A percentile compares a stretch with the other conserved stretches of the same genome.
These are phyloP conservation scores for Mythimna impura DNA, from an alignment of 2,888 invertebrate species.

Conservation along the genomic window DNA sequence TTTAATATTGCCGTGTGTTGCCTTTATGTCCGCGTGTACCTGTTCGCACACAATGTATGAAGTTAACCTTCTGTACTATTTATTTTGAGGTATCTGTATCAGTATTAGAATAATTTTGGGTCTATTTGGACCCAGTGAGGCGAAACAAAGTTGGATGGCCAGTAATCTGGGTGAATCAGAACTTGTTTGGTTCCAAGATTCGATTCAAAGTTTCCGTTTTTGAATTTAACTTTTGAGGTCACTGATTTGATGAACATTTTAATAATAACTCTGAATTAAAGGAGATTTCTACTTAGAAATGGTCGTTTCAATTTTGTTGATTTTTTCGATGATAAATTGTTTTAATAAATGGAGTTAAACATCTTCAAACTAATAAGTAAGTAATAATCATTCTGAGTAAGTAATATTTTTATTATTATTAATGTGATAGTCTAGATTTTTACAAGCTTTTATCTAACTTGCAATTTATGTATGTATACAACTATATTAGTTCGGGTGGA, in stretches of 20 bases:
- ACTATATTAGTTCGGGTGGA: too few relatives aligned
- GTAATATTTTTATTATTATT: background rate
- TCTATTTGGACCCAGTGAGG: conserved; percentile 34
- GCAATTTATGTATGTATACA: too few relatives aligned
- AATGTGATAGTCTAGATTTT: too few relatives aligned
- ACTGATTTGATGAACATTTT: conserved; percentile 9
- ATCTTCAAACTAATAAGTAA: background rate
- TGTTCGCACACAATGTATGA: background rate
- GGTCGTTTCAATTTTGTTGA: background rate
- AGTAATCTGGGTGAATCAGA: conserved; percentile 11
- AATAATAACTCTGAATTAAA: conserved; percentile 5
- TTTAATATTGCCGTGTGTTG: too few relatives aligned
- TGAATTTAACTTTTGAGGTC: conserved; percentile 2
- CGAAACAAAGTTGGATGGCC: conserved; percentile 20
- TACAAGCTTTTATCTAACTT: too few relatives aligned
- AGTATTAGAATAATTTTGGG: conserved; percentile 30
- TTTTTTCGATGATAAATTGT: background rate
- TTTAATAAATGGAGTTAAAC: background rate
- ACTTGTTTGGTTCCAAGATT: conserved; percentile 33
- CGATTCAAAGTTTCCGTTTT: conserved; percentile 19
- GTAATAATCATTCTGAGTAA: background rate
- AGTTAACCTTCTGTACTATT: background rate
- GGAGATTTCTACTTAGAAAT: background rate
- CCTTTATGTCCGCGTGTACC: background rate
- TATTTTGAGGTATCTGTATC: conserved; percentile 17